A percentile compares a stretch with the other conserved stretches of the same genome.
Evolutionary conservation across 1,140 invertebrate genomes (phyloP).

Genomic region (Zaprionus capensis): DNA sequence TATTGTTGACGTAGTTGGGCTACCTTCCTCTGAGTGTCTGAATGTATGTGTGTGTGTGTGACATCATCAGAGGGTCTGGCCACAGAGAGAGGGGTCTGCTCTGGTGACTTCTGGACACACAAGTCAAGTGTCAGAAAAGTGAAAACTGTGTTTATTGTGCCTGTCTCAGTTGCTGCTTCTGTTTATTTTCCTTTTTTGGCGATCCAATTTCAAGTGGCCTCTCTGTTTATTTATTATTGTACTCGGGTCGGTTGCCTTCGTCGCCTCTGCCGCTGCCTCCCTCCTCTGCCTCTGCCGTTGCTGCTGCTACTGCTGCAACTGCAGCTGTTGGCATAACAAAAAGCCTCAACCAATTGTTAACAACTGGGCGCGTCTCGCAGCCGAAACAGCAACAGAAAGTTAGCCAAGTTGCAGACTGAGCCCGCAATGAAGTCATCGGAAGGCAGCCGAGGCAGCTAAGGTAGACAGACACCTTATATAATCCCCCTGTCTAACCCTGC

Average conservation of each 20-base stretch:
- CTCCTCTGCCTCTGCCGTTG: not conserved
- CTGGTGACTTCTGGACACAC: slow-evolving; percentile 58
- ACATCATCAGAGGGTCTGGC: slow-evolving; percentile 61
- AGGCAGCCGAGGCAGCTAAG: not conserved
- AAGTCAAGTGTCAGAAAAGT: slow-evolving; percentile 83
- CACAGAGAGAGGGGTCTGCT: not conserved
- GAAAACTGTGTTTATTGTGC: slow-evolving; percentile 69
- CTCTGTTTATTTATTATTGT: slow-evolving; percentile 77
- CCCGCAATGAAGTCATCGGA: slow-evolving; percentile 36
- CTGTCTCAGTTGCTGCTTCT: slow-evolving; percentile 35
- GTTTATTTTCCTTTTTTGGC: slow-evolving; percentile 80
- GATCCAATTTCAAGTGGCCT: slow-evolving; percentile 79
- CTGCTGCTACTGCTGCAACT: slow-evolving; percentile 30
- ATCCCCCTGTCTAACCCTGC: not conserved
- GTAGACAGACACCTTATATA: not conserved
- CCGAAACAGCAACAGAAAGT: slow-evolving; percentile 41
- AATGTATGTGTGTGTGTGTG: slow-evolving; percentile 8
- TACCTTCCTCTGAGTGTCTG: not conserved
- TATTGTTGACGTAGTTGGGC: slow-evolving; percentile 50
- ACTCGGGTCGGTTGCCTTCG: slow-evolving; percentile 19
- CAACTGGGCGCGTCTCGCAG: slow-evolving; percentile 60
- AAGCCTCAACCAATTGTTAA: slow-evolving; percentile 66
- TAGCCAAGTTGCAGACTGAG: slow-evolving; percentile 39
- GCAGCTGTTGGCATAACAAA: slow-evolving; percentile 79
- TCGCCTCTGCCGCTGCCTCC: not conserved